phyloP scores from a whole-genome alignment of 2,113 vertebrate genomes.

The Rhabdomys dilectus region DNA sequence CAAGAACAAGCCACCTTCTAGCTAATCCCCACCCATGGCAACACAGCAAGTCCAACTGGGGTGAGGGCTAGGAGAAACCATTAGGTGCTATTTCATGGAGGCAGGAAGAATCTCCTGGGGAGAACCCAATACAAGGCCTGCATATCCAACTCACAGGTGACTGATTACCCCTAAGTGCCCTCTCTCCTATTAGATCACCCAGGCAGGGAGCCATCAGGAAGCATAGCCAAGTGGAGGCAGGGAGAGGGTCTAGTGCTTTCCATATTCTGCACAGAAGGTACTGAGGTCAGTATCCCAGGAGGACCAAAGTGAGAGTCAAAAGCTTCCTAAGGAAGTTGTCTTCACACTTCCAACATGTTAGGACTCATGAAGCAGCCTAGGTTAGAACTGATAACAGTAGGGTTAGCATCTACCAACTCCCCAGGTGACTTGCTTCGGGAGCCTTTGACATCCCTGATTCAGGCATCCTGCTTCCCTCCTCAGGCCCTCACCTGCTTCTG shows the following conservation, averaged over 20 bases:
- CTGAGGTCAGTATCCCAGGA: background rate
- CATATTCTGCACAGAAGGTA: background rate
- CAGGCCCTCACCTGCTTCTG: background rate
- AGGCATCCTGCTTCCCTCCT: background rate
- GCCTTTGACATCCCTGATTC: background rate
- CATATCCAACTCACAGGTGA: background rate
- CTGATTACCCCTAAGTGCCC: background rate
- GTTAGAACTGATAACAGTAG: background rate
- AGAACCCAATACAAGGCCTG: background rate
- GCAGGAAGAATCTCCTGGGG: background rate
- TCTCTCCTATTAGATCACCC: background rate
- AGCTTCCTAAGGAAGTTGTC: background rate
- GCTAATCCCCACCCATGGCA: background rate
- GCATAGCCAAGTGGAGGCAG: background rate
- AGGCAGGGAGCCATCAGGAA: background rate
- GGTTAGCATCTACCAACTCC: background rate
- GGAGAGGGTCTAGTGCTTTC: background rate
- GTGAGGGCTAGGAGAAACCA: fast-evolving
- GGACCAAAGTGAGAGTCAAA: background rate
- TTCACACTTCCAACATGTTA: no score
- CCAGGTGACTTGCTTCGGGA: background rate
- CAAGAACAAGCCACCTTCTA: background rate
- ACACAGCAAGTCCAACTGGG: background rate
- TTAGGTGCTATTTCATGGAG: fast-evolving
- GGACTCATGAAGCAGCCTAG: background rate